Percentiles rank a stretch among this genome's conserved stretches.
Conservation (phyloP, 2,888 invertebrate genomes). For the Petrolisthes manimaculis region DNA sequence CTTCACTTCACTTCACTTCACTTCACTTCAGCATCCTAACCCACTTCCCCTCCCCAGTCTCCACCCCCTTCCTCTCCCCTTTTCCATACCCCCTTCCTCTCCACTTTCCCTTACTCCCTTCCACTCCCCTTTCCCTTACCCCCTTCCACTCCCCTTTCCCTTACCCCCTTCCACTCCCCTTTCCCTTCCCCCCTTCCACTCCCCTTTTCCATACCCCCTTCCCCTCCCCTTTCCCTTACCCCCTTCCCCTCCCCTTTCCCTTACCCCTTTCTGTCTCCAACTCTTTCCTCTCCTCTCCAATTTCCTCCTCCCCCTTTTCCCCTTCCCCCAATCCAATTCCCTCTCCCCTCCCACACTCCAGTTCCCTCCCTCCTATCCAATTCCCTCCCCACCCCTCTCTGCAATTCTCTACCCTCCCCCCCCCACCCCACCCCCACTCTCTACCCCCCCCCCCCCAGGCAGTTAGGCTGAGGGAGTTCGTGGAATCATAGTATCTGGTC, state of each 20-base stretch:
- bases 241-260: neutral
- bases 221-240: neutral
- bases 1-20: no score
- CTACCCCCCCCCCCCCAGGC: neutral
- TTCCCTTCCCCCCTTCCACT: neutral
- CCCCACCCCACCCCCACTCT: neutral
- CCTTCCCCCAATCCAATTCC: neutral
- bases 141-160: neutral
- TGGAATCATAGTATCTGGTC: no score
- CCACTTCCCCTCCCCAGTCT: neutral
- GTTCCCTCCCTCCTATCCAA: neutral
- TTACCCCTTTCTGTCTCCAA: neutral
- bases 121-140: neutral
- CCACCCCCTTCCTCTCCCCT: neutral
- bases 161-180: neutral
- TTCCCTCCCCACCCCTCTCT: neutral
- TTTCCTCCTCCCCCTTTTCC: neutral
- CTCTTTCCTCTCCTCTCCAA: neutral
- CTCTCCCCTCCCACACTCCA: neutral
- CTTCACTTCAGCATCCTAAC: no score
- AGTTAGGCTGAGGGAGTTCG: neutral
- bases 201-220: neutral
- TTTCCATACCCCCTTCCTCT: neutral
- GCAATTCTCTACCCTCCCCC: neutral
- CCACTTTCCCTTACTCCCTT: neutral